Percentiles rank a stretch among this genome's conserved stretches.
These are phyloP conservation scores for Diuraphis noxia DNA, from an alignment of 1,140 invertebrate genomes.

Conservation along the genomic window DNA sequence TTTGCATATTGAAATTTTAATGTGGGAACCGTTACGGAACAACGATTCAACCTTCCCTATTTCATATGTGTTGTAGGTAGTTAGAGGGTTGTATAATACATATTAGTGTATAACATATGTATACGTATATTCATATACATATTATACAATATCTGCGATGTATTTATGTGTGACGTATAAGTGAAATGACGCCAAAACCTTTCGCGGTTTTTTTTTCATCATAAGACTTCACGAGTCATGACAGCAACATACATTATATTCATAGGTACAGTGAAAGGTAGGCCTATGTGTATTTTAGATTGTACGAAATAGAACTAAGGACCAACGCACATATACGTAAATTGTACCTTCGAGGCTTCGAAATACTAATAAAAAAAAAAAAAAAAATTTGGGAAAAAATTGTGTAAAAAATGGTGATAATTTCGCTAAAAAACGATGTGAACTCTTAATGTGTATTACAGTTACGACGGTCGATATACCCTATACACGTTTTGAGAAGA, in stretches of 20 bases:
- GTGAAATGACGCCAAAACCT: background rate
- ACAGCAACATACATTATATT: background rate
- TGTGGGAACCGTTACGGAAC: slow-evolving; percentile 11
- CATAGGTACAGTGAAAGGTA: background rate
- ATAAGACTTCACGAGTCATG: slow-evolving; percentile 8
- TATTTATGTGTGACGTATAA: background rate
- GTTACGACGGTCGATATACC: no score
- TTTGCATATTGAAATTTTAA: slow-evolving; percentile 21
- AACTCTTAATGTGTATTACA: background rate
- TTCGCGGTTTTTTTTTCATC: slow-evolving; percentile 3
- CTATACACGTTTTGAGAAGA: background rate
- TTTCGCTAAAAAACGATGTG: background rate
- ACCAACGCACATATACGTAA: background rate
- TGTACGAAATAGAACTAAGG: background rate
- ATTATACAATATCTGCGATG: background rate
- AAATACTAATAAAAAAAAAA: background rate
- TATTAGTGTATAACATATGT: background rate
- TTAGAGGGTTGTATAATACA: background rate
- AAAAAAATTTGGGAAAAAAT: no score
- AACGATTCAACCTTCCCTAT: background rate
- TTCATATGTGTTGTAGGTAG: background rate
- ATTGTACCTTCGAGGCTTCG: background rate
- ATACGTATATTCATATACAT: background rate
- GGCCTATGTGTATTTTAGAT: background rate
- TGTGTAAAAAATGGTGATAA: no score